phyloP scores from a whole-genome alignment of 2,113 vertebrate genomes.

The Plecotus auritus region DNA sequence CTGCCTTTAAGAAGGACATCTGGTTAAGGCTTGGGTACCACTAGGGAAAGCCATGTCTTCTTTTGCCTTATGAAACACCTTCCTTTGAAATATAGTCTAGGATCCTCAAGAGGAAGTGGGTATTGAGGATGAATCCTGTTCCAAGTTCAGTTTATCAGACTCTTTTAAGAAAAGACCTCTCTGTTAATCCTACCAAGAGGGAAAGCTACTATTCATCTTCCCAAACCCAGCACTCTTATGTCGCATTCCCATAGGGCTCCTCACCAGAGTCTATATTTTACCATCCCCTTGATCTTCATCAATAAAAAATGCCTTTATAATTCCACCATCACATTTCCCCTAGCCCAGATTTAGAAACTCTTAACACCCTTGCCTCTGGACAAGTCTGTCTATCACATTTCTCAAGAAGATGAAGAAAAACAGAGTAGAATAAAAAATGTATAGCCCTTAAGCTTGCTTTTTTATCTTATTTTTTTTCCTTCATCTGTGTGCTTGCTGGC shows the following conservation, averaged over 20 bases:
- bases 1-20: background rate
- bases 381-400: conserved; percentile 5
- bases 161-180: background rate
- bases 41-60: background rate
- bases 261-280: conserved; percentile 12
- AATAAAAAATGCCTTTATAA: conserved; percentile 31
- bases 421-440: conserved; percentile 21
- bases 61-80: background rate
- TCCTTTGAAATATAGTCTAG: background rate
- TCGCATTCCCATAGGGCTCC: background rate
- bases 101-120: background rate
- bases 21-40: background rate
- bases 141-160: background rate
- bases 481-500: conserved; percentile 12
- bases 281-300: background rate
- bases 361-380: conserved; percentile 31
- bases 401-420: conserved; percentile 43
- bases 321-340: background rate
- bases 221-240: background rate
- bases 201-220: conserved; percentile 1
- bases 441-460: conserved; percentile 31
- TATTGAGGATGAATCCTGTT: background rate
- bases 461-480: too few relatives aligned
- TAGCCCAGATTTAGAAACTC: conserved; percentile 31
- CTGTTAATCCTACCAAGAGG: background rate